These are phyloP conservation scores for Allacma fusca DNA, from an alignment of 2,888 invertebrate species.

Conservation along the genomic window DNA sequence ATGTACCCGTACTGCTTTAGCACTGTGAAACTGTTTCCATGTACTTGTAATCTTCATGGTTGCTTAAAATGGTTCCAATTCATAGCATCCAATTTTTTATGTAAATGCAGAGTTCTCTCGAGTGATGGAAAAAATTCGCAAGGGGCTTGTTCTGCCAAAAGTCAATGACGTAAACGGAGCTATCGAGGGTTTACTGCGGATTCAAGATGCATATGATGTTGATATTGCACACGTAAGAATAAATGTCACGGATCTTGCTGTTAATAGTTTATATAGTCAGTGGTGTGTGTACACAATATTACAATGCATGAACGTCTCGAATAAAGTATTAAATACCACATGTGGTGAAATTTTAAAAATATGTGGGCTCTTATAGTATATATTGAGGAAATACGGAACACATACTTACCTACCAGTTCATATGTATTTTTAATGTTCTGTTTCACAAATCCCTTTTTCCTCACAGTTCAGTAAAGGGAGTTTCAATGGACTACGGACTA, in stretches of 20 bases:
- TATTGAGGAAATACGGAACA: too few species aligned
- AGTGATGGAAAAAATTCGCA: constrained; percentile 54
- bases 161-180: constrained; percentile 62
- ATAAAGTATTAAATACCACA: too few species aligned
- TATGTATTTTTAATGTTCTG: neutral
- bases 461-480: constrained; percentile 57
- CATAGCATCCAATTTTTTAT: neutral
- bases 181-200: constrained; percentile 62
- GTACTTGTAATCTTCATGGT: neutral
- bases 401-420: too few species aligned
- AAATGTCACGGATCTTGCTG: too few species aligned
- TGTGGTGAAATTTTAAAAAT: too few species aligned
- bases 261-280: too few species aligned
- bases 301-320: too few species aligned
- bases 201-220: constrained; percentile 62
- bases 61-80: neutral
- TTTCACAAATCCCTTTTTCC: neutral
- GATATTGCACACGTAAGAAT: constrained; percentile 61
- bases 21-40: too few species aligned
- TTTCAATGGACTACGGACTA: constrained; percentile 51
- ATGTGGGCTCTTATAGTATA: too few species aligned
- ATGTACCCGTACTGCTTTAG: too few species aligned
- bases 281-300: too few species aligned
- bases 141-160: constrained; percentile 60
- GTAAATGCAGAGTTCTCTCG: constrained; percentile 53